Evolutionary conservation across 2,888 invertebrate species (phyloP).

Genomic region (Resseliella maxima): DNA sequence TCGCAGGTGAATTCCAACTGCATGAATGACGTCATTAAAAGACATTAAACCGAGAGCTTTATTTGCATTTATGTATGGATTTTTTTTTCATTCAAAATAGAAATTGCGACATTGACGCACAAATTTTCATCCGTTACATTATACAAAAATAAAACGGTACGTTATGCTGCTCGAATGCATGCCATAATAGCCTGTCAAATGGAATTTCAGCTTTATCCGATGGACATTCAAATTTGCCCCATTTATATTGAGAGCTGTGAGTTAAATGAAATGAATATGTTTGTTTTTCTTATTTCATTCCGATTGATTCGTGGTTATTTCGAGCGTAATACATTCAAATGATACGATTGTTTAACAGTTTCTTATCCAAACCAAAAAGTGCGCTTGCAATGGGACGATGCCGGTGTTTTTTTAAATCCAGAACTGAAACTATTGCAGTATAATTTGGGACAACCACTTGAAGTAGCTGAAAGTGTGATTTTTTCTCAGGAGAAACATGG

Average conservation of each 20-base stretch:
- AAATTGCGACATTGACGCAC: slow-evolving; percentile 83
- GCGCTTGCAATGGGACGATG: slow-evolving; percentile 78
- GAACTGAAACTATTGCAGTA: slow-evolving; percentile 84
- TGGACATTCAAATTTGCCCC: slow-evolving; percentile 87
- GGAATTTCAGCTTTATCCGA: slow-evolving; percentile 87
- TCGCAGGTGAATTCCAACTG: slow-evolving; percentile 74
- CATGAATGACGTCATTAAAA: background rate
- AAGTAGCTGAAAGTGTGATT: slow-evolving; percentile 79
- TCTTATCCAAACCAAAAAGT: slow-evolving; percentile 83
- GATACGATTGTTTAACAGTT: slow-evolving; percentile 73
- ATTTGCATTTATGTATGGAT: background rate
- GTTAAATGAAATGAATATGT: slow-evolving; percentile 65
- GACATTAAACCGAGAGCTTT: too few species aligned
- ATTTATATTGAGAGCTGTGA: slow-evolving; percentile 87
- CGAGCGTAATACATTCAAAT: background rate
- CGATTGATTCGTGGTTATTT: background rate
- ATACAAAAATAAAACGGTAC: slow-evolving; percentile 82
- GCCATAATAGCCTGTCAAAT: slow-evolving; percentile 88
- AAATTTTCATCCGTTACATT: slow-evolving; percentile 85
- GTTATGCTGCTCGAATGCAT: slow-evolving; percentile 84
- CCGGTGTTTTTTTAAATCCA: slow-evolving; percentile 81
- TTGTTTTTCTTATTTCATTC: background rate
- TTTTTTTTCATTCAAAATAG: slow-evolving; percentile 66
- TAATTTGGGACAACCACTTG: slow-evolving; percentile 78
- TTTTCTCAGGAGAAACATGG: slow-evolving; percentile 87